Base-by-base conservation (phyloP, 2,113 vertebrate species). In the Pluvialis apricaria region DNA sequence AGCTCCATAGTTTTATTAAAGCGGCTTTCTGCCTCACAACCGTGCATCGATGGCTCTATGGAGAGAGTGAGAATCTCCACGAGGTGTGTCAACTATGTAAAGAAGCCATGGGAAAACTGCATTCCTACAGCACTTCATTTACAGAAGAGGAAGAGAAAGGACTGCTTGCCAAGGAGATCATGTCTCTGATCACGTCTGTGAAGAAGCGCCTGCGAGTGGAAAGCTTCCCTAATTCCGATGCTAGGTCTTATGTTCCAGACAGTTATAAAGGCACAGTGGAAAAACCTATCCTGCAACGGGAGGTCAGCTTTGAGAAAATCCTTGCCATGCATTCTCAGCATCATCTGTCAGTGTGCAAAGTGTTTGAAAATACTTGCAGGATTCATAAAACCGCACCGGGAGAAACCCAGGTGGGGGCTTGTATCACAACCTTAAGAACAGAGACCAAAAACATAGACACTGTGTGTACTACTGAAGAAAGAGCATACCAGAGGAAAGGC, bases 1-100 rank as follows among this genome's bases (percentile, higher is more conserved):
- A 99, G 95, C 98, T 99, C 42, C 99, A 99, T 38, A 98, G 98
- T 49, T 98, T 99, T 61, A 94, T 99, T 65, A 99, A 99, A 94
- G 99, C 99, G 0, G 99, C 99, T 16, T 99, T 99, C 80, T 99
- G 98, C 47, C 98, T 99, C 15, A 45, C 97, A 34, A 97, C 98
- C 0, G 96, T 98, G 40, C 98, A 99, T 84, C 98, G 91, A 25
- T 98, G 98, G 97, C 98, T 99, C 14, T 82, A 85, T 1, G 95
- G 98, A 36, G 94, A 98, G 26, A 94, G 61, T 0, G 92, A 91
- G 15, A 25, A 36, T 1, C 92, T 98, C 47, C 8, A 0, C 0
- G 77, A 91, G 28, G 98, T 98, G 3, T 38, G 65, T 2, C 83
- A 87, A 13, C 92, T 98, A 4, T 99, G 99, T 81, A 96, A 89